Conservation (phyloP, 2,888 invertebrate genomes). For the Smittia sp. region DNA sequence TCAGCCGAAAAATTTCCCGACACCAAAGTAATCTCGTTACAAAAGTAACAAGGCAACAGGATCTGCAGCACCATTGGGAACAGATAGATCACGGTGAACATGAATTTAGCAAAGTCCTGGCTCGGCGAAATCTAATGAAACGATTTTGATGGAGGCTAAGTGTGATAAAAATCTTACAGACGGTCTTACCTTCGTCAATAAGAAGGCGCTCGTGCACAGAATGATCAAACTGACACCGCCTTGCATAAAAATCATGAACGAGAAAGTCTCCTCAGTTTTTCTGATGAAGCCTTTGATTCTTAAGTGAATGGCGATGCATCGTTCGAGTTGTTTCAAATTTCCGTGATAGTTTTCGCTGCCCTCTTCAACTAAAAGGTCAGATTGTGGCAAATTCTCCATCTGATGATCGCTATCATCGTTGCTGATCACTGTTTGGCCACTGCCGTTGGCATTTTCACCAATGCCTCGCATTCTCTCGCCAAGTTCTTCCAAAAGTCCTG, state of each 20-base stretch:
- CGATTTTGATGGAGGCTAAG: too few species aligned
- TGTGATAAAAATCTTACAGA: background rate
- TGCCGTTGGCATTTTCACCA: background rate
- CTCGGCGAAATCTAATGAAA: background rate
- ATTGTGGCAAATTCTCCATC: too few species aligned
- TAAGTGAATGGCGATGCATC: background rate
- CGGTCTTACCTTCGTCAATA: background rate
- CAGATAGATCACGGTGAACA: background rate
- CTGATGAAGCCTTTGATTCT: background rate
- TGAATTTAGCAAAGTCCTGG: background rate
- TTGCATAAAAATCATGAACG: background rate
- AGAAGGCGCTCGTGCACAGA: background rate
- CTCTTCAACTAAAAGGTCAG: background rate
- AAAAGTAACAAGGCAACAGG: conserved; percentile 1
- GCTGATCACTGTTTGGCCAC: background rate
- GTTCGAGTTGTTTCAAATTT: background rate
- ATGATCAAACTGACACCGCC: background rate
- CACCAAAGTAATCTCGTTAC: background rate
- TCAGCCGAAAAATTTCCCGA: background rate
- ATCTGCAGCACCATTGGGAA: conserved; percentile 18
- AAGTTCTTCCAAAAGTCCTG: conserved; percentile 7
- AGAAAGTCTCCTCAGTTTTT: background rate
- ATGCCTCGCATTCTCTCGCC: background rate
- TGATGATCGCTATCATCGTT: too few species aligned
- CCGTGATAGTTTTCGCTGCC: background rate